Evolutionary conservation across 2,113 vertebrate genomes (phyloP).

Genomic region (Aegotheles bennettii): DNA sequence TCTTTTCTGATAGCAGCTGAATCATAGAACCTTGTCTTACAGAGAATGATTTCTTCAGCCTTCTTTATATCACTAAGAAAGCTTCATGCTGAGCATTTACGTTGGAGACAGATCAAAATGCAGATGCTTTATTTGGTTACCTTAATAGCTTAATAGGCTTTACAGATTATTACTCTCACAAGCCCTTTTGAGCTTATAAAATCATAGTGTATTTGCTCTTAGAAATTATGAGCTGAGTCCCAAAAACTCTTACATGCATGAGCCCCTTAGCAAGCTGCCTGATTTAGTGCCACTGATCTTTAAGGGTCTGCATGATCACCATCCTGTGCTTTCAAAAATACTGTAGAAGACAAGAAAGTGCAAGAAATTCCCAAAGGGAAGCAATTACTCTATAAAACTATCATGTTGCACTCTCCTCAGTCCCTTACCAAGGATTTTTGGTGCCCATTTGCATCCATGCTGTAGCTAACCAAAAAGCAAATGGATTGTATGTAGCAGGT

Average conservation of each 20-base stretch:
- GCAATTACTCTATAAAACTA: background rate
- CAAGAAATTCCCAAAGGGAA: background rate
- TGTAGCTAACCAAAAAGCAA: background rate
- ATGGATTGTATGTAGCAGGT: background rate
- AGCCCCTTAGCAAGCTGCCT: background rate
- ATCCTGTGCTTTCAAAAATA: background rate
- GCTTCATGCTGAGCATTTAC: background rate
- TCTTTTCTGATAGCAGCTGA: background rate
- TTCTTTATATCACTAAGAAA: conserved; percentile 4
- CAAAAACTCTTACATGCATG: conserved; percentile 3
- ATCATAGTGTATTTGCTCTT: conserved; percentile 28
- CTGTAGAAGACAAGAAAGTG: background rate
- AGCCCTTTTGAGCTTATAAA: conserved; percentile 53
- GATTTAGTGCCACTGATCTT: background rate
- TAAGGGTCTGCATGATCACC: background rate
- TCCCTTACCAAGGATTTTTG: background rate
- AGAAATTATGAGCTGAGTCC: conserved; percentile 12
- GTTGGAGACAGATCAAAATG: conserved; percentile 46
- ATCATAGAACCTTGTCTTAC: background rate
- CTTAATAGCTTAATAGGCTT: conserved; percentile 62
- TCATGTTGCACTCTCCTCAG: background rate
- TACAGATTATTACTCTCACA: conserved; percentile 57
- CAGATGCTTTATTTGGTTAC: conserved; percentile 60
- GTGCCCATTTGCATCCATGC: background rate
- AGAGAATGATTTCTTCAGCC: background rate